Percentiles rank a stretch among this genome's conserved stretches.
Conservation (phyloP, 2,797 vertebrate genomes). For the Corythornis leucogaster region DNA sequence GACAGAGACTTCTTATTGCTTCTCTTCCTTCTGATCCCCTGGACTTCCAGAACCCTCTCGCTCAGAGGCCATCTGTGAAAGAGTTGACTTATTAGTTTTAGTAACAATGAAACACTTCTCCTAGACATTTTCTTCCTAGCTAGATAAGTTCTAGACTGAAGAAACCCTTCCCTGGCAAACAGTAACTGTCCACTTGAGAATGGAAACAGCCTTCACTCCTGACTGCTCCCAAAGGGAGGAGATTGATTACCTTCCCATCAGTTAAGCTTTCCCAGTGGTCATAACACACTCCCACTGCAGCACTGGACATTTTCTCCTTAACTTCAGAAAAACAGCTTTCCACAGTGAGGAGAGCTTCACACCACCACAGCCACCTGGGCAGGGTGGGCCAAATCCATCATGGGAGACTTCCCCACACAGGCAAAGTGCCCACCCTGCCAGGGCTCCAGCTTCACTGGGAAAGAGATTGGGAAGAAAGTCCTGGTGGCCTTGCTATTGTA, state of each 20-base stretch:
- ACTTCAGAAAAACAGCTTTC: background rate
- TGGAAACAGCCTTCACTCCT: background rate
- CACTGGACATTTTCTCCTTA: background rate
- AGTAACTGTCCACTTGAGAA: background rate
- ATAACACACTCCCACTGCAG: background rate
- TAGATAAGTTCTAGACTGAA: background rate
- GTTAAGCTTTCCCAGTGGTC: background rate
- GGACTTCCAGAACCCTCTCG: constrained; percentile 86
- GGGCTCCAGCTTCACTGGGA: too few relatives aligned
- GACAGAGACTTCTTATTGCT: constrained; percentile 74
- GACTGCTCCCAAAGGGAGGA: background rate
- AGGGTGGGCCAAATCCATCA: background rate
- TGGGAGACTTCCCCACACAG: background rate
- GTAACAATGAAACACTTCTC: background rate
- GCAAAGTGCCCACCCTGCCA: background rate
- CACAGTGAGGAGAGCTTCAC: background rate
- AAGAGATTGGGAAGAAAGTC: background rate
- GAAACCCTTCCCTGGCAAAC: background rate
- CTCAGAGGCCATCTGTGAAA: constrained; percentile 93
- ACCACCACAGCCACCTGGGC: background rate
- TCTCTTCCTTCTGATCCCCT: constrained; percentile 90
- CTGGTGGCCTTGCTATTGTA: rapidly evolving
- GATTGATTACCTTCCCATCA: background rate
- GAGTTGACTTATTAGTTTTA: background rate
- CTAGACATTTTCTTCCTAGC: background rate